Evolutionary conservation across 64 coral and sea anemone genomes (phyloP), one percentile per base, ranked within the genome.

Genomic region (Exaiptasia diaphana): DNA sequence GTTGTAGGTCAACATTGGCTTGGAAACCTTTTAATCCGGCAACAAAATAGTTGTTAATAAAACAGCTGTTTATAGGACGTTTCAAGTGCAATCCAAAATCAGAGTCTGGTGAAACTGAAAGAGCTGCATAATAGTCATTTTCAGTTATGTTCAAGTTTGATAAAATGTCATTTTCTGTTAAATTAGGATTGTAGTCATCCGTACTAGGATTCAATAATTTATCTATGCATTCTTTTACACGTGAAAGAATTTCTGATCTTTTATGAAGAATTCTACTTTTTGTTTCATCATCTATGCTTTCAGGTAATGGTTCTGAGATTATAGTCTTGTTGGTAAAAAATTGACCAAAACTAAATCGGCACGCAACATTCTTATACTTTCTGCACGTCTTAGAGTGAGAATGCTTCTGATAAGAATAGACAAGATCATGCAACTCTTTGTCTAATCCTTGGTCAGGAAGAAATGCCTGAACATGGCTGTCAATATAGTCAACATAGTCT

Each of bases 251-350:
- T 75, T 86, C 34, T 33, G 43, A 45, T 50, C 83, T 73, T 65
- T 53, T 77, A 9, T 41, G 32, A 29, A 86, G 62, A 25, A 75
- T 86, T 13, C 49, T 65, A 18, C 3, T 60, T 67, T 76, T 67
- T 28, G 30, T n/a, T 30, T 52, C 71, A 67, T 86, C 59, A 77
- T 64, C 27, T 65, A 86, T 40, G 15, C 52, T 32, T 53, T 53
- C 85, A 30, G 63, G 24, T 8, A 88, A 45, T 64, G 85, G 85
- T 69, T 88, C 85, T 32, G 60, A 72, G 52, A 87, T 37, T 50
- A 87, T 77, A 67, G 84, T 87, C 78, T 25, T 62, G 18, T 67
- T 45, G 55, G 85, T 78, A 36, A 87, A 87, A 42, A 78, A 87
- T 6, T 87, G 85, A 27, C 85, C 73, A 69, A 87, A 87, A 68